A percentile compares a stretch with the other conserved stretches of the same genome.
phyloP scores from a whole-genome alignment of 2,113 vertebrate species.

The Myotis yumanensis region DNA sequence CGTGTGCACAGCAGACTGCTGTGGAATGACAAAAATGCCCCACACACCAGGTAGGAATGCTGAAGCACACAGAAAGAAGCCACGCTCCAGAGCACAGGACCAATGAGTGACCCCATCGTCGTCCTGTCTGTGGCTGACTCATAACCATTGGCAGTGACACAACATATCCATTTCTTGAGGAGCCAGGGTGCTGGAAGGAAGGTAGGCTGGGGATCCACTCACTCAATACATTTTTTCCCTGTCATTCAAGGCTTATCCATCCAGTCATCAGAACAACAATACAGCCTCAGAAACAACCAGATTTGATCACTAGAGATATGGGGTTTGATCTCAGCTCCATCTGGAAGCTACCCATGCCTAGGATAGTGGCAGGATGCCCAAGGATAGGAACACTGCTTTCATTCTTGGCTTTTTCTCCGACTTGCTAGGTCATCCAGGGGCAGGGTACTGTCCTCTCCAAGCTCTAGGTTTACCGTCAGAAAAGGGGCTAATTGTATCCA shows the following conservation, averaged over 20 bases:
- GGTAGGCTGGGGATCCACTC: slow-evolving; percentile 3
- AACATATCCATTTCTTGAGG: background rate
- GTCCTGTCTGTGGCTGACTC: slow-evolving; percentile 39
- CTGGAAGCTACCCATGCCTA: slow-evolving; percentile 44
- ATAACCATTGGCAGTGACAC: background rate
- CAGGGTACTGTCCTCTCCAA: slow-evolving; percentile 35
- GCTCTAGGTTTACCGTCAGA: background rate
- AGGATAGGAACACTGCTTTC: slow-evolving; percentile 41
- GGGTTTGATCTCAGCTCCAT: slow-evolving; percentile 18
- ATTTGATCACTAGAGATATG: slow-evolving; percentile 56
- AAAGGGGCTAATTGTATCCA: background rate
- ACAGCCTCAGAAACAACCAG: slow-evolving; percentile 55
- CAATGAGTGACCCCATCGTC: background rate
- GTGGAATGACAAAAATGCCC: slow-evolving; percentile 70
- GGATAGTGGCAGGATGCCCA: slow-evolving; percentile 44
- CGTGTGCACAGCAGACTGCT: background rate
- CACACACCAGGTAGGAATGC: slow-evolving; percentile 72
- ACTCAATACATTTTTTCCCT: background rate
- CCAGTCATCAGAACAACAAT: slow-evolving; percentile 40
- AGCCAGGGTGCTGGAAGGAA: slow-evolving; percentile 21
- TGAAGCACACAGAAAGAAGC: slow-evolving; percentile 21
- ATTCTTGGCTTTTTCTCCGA: slow-evolving; percentile 38
- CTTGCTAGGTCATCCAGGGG: slow-evolving; percentile 47
- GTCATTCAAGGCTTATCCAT: slow-evolving; percentile 28
- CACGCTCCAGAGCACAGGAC: background rate